Evolutionary conservation across 2,888 invertebrate genomes (phyloP), one percentile per base, ranked within the genome.

Genomic region (Tinea semifulvella): DNA sequence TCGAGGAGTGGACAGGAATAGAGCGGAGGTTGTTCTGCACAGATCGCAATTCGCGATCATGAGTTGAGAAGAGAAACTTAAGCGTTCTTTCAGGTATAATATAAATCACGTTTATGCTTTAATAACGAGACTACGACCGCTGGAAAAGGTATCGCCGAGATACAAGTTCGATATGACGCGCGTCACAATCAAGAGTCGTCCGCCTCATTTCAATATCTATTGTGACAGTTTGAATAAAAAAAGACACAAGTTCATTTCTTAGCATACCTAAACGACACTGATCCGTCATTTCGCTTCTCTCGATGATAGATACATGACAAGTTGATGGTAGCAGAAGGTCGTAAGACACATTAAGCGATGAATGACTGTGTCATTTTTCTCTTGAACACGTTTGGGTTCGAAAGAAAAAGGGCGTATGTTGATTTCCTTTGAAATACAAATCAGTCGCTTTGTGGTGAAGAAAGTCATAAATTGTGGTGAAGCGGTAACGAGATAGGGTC

Each of bases 121-220:
- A n/a, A n/a, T n/a, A n/a, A n/a, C n/a, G n/a, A n/a, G n/a, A n/a
- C n/a, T n/a, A n/a, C n/a, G n/a, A n/a, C n/a, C n/a, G n/a, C n/a
- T 31, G 31, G 14, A 36, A 36, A 18, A 18, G 18, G 70, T 77
- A 75, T 71, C 65, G 56, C 54, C 38, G 63, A 68, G 75, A 76
- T 76, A 65, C 61, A 16, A 36, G 7, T 18, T 11, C 28, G 28
- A 28, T 28, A 28, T 11, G n/a, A 5, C 8, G 7, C 60, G 67
- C 63, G 65, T 63, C 64, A 65, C 62, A 56, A 55, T 56, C 52
- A 52, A n/a, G n/a, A n/a, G 49, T 51, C 53, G 53, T 47, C 57
- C 60, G 62, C 57, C 65, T 68, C 68, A 67, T 75, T 72, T 73
- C 74, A 76, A 77, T 77, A 65, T 65, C 63, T 65, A 79, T 79